Evolutionary conservation across 35 echinoderm and acorn worm species (phyloP).

Genomic region (Anneissia japonica): DNA sequence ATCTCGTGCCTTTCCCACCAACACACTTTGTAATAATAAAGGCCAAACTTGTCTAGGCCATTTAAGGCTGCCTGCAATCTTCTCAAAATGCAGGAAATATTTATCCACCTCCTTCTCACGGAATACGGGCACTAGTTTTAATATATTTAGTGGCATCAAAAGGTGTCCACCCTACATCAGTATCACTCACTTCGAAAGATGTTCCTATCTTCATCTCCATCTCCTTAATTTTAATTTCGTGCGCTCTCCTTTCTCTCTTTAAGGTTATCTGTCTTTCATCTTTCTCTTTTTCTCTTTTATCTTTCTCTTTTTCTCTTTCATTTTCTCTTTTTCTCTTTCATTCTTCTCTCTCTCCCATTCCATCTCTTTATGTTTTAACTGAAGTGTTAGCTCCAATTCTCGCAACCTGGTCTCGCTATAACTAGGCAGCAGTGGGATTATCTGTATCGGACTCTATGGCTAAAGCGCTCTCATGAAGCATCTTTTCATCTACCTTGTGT

Average conservation of each 20-base stretch:
- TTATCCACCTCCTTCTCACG: background rate
- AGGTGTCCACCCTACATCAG: too few relatives aligned
- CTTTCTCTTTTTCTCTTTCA: background rate
- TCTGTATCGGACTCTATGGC: too few relatives aligned
- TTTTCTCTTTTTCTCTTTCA: background rate
- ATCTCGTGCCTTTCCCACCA: conserved; percentile 46
- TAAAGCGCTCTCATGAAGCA: too few relatives aligned
- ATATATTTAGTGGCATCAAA: background rate
- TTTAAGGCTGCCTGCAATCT: background rate
- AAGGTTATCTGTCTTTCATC: too few relatives aligned
- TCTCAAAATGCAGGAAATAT: background rate
- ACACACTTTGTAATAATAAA: background rate
- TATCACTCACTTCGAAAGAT: too few relatives aligned
- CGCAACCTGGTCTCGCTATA: too few relatives aligned
- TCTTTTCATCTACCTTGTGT: background rate
- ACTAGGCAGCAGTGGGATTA: too few relatives aligned
- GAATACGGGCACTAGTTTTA: background rate
- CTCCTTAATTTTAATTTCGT: too few relatives aligned
- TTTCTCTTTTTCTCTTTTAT: background rate
- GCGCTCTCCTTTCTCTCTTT: too few relatives aligned
- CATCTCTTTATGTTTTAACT: background rate
- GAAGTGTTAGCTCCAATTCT: background rate
- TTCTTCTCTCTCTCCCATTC: background rate
- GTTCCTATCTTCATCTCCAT: too few relatives aligned
- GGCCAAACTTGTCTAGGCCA: background rate